Conservation (phyloP, 2,113 vertebrate genomes). For the Xenus cinereus region DNA sequence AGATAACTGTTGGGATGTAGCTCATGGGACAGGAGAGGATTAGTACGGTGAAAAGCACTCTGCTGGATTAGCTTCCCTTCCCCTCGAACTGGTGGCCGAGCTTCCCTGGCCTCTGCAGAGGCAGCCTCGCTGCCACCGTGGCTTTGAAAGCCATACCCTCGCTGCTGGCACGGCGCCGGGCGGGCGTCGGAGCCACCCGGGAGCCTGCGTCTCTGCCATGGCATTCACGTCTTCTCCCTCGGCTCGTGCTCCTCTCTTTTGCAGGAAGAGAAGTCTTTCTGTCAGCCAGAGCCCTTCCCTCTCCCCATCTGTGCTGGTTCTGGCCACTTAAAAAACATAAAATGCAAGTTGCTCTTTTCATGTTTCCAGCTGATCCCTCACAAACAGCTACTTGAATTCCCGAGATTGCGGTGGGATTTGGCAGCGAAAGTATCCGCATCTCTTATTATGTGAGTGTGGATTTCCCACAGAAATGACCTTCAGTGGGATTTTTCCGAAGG, state of each 20-base stretch:
- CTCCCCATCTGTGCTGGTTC: neutral
- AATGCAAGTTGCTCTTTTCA: neutral
- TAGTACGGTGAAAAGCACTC: neutral
- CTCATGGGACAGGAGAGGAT: neutral
- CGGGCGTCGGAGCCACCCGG: accelerated
- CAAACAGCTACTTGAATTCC: neutral
- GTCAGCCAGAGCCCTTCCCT: neutral
- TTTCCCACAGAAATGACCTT: neutral
- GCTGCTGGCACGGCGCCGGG: neutral
- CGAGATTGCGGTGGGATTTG: neutral
- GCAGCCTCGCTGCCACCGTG: accelerated
- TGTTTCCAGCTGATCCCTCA: neutral
- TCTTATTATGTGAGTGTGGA: neutral
- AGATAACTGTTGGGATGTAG: neutral
- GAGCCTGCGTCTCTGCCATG: neutral
- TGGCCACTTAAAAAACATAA: neutral
- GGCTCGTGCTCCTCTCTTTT: neutral
- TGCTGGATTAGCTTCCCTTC: neutral
- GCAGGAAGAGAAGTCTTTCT: neutral
- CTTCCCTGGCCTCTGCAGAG: neutral
- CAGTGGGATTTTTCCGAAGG: neutral
- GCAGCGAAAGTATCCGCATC: neutral
- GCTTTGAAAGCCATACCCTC: neutral
- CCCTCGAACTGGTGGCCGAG: neutral
- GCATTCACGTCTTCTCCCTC: neutral